Percentiles rank a stretch among this genome's conserved stretches.
Conservation (phyloP, 1,140 invertebrate species). For the Leptoteleia sp. region DNA sequence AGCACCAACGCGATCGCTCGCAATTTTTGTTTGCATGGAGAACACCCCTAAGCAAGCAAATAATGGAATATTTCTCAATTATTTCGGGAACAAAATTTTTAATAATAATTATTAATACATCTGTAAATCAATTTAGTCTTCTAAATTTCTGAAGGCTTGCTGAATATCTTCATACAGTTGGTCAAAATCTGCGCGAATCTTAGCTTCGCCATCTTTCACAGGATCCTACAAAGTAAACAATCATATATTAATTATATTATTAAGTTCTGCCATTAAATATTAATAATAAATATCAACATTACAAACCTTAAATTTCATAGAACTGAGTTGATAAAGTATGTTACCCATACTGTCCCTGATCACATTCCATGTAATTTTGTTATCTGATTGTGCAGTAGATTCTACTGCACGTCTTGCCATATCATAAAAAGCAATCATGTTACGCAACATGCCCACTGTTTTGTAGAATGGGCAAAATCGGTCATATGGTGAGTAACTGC, state of each 20-base stretch:
- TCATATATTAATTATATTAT: too few relatives aligned
- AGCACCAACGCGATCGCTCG: constrained; percentile 60
- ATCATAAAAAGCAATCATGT: constrained; percentile 99
- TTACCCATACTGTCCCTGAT: constrained; percentile 98
- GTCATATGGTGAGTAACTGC: constrained; percentile 97
- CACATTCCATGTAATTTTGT: constrained; percentile 99
- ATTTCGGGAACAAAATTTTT: constrained; percentile 56
- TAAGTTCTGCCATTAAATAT: too few relatives aligned
- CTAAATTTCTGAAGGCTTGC: constrained; percentile 98
- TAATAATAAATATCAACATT: too few relatives aligned
- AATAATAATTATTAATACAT: constrained; percentile 60
- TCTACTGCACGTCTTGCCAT: constrained; percentile 98
- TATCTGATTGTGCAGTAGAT: constrained; percentile 98
- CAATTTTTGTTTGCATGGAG: constrained; percentile 56
- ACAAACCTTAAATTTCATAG: constrained; percentile 99
- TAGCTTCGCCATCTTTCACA: constrained; percentile 97
- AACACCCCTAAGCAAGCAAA: constrained; percentile 73
- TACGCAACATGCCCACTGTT: constrained; percentile 98
- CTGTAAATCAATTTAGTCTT: constrained; percentile 89
- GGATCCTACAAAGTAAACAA: constrained; percentile 97
- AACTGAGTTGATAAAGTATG: constrained; percentile 97
- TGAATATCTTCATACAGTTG: constrained; percentile 97
- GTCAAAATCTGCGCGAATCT: constrained; percentile 98
- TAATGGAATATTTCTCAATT: constrained; percentile 61
- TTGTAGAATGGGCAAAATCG: constrained; percentile 99